Evolutionary conservation across 2,888 invertebrate species (phyloP).

Genomic region (Meloe dianella): DNA sequence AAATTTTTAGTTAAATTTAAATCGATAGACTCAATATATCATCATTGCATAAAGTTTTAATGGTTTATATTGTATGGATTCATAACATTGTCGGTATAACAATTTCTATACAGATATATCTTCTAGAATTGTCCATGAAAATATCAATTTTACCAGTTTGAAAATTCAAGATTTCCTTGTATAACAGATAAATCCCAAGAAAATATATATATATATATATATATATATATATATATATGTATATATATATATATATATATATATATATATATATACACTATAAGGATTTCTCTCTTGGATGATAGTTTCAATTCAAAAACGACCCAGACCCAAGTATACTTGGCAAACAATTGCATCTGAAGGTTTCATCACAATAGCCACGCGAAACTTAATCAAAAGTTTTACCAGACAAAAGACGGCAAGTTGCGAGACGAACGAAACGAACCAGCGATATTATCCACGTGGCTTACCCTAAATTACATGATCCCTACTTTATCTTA

Average conservation of each 20-base stretch:
- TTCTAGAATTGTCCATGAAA: not conserved
- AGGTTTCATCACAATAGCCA: conserved; percentile 39
- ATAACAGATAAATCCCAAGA: not conserved
- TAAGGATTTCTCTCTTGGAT: conserved; percentile 18
- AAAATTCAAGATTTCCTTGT: not conserved
- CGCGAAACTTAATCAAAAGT: conserved; percentile 44
- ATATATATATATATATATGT: not conserved
- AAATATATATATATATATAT: too few relatives aligned
- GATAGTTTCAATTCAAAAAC: conserved; percentile 27
- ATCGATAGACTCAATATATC: not conserved
- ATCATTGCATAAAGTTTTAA: conserved; percentile 6
- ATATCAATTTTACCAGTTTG: not conserved
- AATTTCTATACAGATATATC: not conserved
- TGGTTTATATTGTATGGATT: conserved; percentile 8
- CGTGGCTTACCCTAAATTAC: conserved; percentile 42
- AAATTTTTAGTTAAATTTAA: not conserved
- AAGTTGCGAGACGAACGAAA: conserved; percentile 21
- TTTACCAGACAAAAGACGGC: conserved; percentile 41
- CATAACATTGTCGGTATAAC: not conserved
- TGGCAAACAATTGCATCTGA: conserved; percentile 33
- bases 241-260: not conserved
- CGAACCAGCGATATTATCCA: conserved; percentile 37
- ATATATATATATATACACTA: conserved; percentile 2
- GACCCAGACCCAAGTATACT: conserved; percentile 22
- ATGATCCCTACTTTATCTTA: conserved; percentile 43